Base-by-base conservation (phyloP, 2,797 vertebrate species). In the Sebastes trivittatus region DNA sequence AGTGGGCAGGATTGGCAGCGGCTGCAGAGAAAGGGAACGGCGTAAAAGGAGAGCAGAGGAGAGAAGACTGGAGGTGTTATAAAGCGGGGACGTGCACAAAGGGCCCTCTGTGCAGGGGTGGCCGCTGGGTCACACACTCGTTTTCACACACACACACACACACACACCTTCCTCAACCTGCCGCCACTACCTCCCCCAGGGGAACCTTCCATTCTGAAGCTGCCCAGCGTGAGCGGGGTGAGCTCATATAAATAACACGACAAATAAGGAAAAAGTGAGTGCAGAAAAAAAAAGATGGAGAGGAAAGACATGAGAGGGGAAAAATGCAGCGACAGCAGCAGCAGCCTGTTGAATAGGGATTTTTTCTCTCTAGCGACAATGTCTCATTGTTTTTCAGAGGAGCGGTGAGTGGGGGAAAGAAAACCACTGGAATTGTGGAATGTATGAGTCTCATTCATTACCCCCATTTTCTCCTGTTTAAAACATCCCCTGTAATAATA, bases 251-350 rank as follows among this genome's bases (percentile, higher is more conserved):
- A 95, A 94, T 92, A 94, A 93, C 83, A 88, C 2, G 74, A 88
- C 83, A 92, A 94, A 93, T 89, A 93, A 93, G 93, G 90, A 93
- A 95, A 95, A 90, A 90, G 81, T 92, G 85, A 92, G 83, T 11
- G 61, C 16, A 55, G 74, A 76, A 89, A 63, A 72, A 72, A 75
- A 52, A 52, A 52, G 23, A 78, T 30, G 70, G 64, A 72, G 75
- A 32, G 80, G 22, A 81, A 78, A 82, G 84, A 87, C 85, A 70
- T 49, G 77, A 86, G 74, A 75, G 60, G 42, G 52, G 56, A 62
- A 74, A 86, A 75, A 82, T 55, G 76, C 67, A 75, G 27, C 56
- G 46, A 38, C 65, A 75, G 60, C 62, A 38, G 55, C 62, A 38
- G 62, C 61, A 75, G 84, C 42, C 36, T 59, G 77, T 70, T 86